These are phyloP conservation scores for Xylota sylvarum DNA, from an alignment of 2,888 invertebrate genomes.

Conservation along the genomic window DNA sequence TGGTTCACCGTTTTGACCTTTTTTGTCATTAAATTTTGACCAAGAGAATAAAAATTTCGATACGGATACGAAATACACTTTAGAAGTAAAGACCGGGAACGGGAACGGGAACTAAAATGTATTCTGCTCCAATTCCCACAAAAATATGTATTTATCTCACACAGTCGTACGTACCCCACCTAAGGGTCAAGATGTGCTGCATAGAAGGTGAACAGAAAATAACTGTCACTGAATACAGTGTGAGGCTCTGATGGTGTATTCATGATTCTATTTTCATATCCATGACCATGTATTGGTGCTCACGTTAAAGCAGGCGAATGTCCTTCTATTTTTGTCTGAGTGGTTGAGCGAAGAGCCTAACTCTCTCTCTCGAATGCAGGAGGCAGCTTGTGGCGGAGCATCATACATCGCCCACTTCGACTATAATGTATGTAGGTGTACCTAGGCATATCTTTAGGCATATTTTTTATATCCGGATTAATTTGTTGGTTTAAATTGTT, in stretches of 20 bases:
- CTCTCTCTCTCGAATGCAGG: conserved; percentile 44
- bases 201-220: conserved; percentile 69
- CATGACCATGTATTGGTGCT: conserved; percentile 41
- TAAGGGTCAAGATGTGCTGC: conserved; percentile 68
- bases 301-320: conserved; percentile 53
- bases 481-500: conserved; percentile 34
- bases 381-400: conserved; percentile 46
- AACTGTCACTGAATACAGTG: conserved; percentile 28
- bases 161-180: conserved; percentile 20
- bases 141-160: conserved; percentile 31
- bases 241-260: conserved; percentile 20
- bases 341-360: conserved; percentile 58
- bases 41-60: conserved; percentile 17
- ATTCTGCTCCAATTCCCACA: conserved; percentile 34
- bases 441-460: not conserved
- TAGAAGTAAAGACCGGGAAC: conserved; percentile 4
- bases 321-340: conserved; percentile 73
- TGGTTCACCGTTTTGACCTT: conserved; percentile 57
- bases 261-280: conserved; percentile 53
- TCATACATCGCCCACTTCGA: not conserved
- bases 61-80: conserved; percentile 18
- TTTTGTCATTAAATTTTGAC: conserved; percentile 28
- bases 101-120: conserved; percentile 30
- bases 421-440: not conserved
- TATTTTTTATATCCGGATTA: conserved; percentile 61